phyloP scores from a whole-genome alignment of 2,113 vertebrate species.

The Nothocercus julius region DNA sequence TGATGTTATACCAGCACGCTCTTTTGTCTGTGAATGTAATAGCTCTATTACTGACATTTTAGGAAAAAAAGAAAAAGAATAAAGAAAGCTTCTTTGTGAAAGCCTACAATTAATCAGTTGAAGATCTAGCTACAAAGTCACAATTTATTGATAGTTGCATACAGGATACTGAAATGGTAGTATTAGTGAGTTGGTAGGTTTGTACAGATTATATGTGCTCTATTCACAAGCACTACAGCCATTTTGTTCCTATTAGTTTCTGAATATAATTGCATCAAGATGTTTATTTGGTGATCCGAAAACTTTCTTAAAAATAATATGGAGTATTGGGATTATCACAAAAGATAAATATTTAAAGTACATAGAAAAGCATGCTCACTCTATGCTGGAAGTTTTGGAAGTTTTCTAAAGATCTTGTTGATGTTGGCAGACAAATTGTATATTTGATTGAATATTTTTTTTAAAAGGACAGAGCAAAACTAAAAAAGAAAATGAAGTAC shows the following conservation, averaged over 20 bases:
- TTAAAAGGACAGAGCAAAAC: neutral
- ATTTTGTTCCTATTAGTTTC: neutral
- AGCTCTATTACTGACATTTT: neutral
- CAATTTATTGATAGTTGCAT: neutral
- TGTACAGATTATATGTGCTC: neutral
- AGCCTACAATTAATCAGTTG: conserved; percentile 41
- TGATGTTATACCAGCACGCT: neutral
- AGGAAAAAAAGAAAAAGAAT: accelerated
- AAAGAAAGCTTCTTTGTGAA: neutral
- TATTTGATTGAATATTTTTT: conserved; percentile 27
- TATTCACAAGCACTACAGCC: neutral
- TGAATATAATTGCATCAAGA: neutral
- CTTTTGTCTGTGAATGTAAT: neutral
- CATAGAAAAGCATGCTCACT: neutral
- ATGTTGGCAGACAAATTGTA: conserved; percentile 34
- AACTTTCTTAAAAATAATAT: conserved; percentile 41
- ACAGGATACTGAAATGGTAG: neutral
- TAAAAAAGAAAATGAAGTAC: neutral
- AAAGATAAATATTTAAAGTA: conserved; percentile 64
- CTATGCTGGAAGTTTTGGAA: conserved; percentile 3
- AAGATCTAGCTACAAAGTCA: neutral
- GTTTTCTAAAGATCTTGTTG: conserved; percentile 47
- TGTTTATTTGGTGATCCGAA: neutral
- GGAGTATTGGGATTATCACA: conserved; percentile 17
- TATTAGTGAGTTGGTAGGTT: neutral